Base-by-base conservation (phyloP, 2,797 vertebrate species). In the Coregonus suidteri region DNA sequence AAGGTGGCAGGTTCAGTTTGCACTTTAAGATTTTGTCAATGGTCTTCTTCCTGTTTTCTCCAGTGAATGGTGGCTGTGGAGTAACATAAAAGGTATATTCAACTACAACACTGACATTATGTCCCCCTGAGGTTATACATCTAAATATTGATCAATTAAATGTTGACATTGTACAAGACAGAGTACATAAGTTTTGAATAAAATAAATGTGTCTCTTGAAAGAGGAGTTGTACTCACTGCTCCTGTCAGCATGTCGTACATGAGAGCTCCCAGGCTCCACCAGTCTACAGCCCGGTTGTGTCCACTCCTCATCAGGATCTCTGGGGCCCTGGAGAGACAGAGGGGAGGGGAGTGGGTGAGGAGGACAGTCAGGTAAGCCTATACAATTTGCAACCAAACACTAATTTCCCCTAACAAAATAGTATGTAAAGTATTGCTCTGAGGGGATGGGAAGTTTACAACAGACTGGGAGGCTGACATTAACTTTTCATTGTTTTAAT, bases 191-290 rank as follows among this genome's bases (percentile, higher is more conserved):
- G 41, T 11, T 47, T 7, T 3, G 3, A n/a, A 62, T n/a, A 13
- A 47, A 47, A 47, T 13, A 3, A 47, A 47, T 47, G 41, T 56
- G 25, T 85, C 88, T 87, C 89, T 89, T 87, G 74, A 76, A 83
- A 89, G 2, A 47, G 11, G 87, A 73, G 88, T 90, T 94, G 87
- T 86, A 97, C 97, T 95, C 93, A 98, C 97, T 88, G 97, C 96
- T 93, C 97, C 97, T 84, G 97, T 98, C 92, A 98, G 93, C 97
- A 98, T 98, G 95, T 98, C 97, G 85, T 98, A 98, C 96, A 97
- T 98, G 90, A 98, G 93, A 74, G 97, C 97, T 88, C 97, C 97
- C 93, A 98, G 92, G 92, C 97, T 98, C 97, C 97, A 98, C 97
- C 97, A 98, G 93, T 98, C 97, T 88, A 98, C 97, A n/a, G 96